Base-by-base conservation (phyloP, 1,140 invertebrate genomes). In the Aphelinus certus region DNA sequence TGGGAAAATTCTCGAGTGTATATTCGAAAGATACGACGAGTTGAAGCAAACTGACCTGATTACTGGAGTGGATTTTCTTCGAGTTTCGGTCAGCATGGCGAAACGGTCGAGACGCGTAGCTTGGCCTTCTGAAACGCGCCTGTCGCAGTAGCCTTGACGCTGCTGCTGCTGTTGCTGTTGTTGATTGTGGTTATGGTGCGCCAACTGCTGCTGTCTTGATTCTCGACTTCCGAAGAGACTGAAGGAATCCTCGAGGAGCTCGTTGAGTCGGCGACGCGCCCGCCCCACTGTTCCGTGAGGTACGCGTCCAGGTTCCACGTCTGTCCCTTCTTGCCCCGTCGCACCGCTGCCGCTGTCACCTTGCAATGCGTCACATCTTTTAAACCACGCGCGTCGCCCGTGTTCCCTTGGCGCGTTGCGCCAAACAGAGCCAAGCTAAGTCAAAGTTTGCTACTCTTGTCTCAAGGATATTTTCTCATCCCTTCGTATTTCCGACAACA, bases 201-300 rank as follows among this genome's bases (percentile, higher is more conserved):
- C 26, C 26, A 26, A 26, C 26, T 26, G 65, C 49, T 73, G 76
- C 5, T 72, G 74, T 47, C 88, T 90, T 2, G 80, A 83, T 60
- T 89, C 88, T 77, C 88, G 86, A 66, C 86, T 90, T 53, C 89
- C 90, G 78, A 92, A 92, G 47, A 92, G 85, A 77, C 89, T 92
- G 81, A 92, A 92, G 1, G 92, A 92, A 76, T 93, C 92, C 79
- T 93, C 92, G 26, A 93, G 84, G 5, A 93, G 86, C 73, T 92
- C 91, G 78, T 93, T 90, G 75, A 93, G 92, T 67, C 91, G 84
- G 80, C 88, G 89, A 51, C 91, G 85, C 81, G 92, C 91, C 74
- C 88, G 88, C 4, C 91, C 88, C 5, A 91, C 87, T 67, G 86
- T 79, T 49, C 84, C 83, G n/a, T 74, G 69, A 55, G 80, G 71